These are phyloP conservation scores for Cosmia trapezina DNA, from an alignment of 2,888 invertebrate genomes.

Conservation along the genomic window DNA sequence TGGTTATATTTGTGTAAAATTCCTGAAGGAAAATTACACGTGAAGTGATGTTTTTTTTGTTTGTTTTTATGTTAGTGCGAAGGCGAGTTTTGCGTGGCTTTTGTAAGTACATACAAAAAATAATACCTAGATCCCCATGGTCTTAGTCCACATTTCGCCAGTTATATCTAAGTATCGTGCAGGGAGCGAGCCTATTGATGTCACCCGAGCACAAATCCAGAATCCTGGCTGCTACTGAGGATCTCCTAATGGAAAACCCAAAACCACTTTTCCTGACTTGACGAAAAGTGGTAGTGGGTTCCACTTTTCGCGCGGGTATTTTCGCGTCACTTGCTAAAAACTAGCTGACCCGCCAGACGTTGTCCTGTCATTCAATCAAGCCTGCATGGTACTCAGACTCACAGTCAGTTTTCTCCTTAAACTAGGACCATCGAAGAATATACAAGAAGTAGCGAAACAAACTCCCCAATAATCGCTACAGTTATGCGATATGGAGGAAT, in stretches of 20 bases:
- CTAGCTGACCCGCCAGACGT: too few relatives aligned
- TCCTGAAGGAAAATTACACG: background rate
- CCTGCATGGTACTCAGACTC: too few relatives aligned
- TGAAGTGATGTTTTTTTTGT: background rate
- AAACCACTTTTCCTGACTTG: too few relatives aligned
- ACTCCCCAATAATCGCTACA: too few relatives aligned
- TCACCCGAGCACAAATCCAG: background rate
- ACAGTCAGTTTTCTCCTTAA: too few relatives aligned
- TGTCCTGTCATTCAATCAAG: too few relatives aligned
- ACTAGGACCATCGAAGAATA: too few relatives aligned
- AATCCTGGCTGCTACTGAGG: background rate
- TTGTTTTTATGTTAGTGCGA: background rate
- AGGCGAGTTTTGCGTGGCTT: slow-evolving; percentile 8
- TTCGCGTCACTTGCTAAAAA: too few relatives aligned
- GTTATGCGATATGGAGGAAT: too few relatives aligned
- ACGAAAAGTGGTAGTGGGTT: too few relatives aligned
- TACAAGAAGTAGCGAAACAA: too few relatives aligned
- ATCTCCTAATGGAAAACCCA: background rate
- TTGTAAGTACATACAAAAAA: background rate
- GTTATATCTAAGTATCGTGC: background rate
- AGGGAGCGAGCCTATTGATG: background rate
- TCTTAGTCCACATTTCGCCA: background rate
- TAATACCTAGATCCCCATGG: background rate
- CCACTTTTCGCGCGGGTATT: too few relatives aligned
- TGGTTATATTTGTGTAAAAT: background rate